Percentiles rank a stretch among this genome's conserved stretches.
Evolutionary conservation across 2,113 vertebrate genomes (phyloP).

Genomic region (Mesembrinibis cayennensis): DNA sequence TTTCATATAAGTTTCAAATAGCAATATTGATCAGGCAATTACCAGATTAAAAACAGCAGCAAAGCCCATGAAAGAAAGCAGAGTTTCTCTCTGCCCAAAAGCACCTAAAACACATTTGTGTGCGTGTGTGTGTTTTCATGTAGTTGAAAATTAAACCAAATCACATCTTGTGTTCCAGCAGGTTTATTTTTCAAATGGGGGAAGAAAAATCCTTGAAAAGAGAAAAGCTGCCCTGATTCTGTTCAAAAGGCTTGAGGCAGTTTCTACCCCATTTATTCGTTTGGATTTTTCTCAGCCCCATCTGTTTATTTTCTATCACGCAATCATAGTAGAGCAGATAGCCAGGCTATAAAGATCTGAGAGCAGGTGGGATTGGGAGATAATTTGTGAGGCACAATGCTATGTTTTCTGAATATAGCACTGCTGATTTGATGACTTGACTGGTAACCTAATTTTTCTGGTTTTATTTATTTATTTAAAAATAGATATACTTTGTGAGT

Average conservation of each 20-base stretch:
- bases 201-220: background rate
- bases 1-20: conserved; percentile 31
- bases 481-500: background rate
- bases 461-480: conserved; percentile 24
- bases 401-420: background rate
- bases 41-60: conserved; percentile 1
- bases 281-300: conserved; percentile 66
- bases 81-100: background rate
- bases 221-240: background rate
- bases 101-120: background rate
- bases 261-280: conserved; percentile 67
- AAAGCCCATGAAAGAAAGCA: background rate
- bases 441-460: background rate
- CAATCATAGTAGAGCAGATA: conserved; percentile 32
- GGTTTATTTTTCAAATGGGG: conserved; percentile 15
- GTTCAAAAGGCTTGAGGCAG: conserved; percentile 38
- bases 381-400: conserved; percentile 31
- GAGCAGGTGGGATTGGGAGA: conserved; percentile 63
- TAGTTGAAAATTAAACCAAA: background rate
- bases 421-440: background rate
- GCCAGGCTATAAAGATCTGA: conserved; percentile 24
- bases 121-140: background rate
- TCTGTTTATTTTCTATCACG: conserved; percentile 68
- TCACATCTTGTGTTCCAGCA: background rate
- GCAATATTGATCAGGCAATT: conserved; percentile 45